Conservation (phyloP, 2,888 invertebrate species). For the Meghimatium bilineatum region DNA sequence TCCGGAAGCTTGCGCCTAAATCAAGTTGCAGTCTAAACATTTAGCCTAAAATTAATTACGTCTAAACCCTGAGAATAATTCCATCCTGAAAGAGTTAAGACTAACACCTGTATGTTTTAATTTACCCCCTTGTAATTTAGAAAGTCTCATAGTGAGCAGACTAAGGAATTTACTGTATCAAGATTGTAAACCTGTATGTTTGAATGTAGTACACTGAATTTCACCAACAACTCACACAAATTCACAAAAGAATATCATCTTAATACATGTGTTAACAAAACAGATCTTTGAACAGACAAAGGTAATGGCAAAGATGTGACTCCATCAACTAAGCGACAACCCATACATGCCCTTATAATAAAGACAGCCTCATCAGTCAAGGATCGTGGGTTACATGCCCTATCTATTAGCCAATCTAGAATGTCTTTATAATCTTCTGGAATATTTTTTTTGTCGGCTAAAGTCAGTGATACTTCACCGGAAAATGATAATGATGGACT, state of each 20-base stretch:
- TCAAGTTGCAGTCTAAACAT: no score
- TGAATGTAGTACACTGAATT: no score
- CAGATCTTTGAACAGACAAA: slow-evolving; percentile 55
- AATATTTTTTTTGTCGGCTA: slow-evolving; percentile 8
- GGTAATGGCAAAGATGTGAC: slow-evolving; percentile 62
- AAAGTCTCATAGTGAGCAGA: no score
- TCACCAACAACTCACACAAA: no score
- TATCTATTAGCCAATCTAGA: slow-evolving; percentile 50
- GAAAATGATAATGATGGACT: not conserved
- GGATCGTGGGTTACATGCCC: slow-evolving; percentile 51
- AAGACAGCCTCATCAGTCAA: slow-evolving; percentile 54
- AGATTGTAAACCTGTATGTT: no score
- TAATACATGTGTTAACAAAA: slow-evolving; percentile 55
- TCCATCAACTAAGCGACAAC: slow-evolving; percentile 48
- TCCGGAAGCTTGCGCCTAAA: no score
- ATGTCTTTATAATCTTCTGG: slow-evolving; percentile 15
- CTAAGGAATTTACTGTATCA: no score
- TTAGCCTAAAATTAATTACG: no score
- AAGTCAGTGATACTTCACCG: not conserved
- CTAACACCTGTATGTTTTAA: no score
- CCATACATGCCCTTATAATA: slow-evolving; percentile 55
- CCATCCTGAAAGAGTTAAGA: no score
- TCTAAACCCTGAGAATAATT: no score
- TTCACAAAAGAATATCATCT: not conserved
- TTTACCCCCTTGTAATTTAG: no score